A percentile compares a stretch with the other conserved stretches of the same genome.
phyloP scores from a whole-genome alignment of 2,888 invertebrate genomes.

The Athetis lepigone region DNA sequence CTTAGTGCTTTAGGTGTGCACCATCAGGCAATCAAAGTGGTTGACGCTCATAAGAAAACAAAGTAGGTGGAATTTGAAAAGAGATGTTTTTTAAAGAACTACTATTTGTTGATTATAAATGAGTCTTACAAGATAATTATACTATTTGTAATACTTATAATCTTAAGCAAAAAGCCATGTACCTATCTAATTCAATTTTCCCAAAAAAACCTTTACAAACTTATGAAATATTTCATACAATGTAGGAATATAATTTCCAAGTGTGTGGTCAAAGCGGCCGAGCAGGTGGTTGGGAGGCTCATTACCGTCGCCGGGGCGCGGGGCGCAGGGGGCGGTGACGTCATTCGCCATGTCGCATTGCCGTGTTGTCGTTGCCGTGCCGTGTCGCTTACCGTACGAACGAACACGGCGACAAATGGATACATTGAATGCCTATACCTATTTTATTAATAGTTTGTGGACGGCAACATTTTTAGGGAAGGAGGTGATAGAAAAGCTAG shows the following conservation, averaged over 20 bases:
- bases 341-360: constrained; percentile 81
- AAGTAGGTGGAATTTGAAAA: too few relatives aligned
- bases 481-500: neutral
- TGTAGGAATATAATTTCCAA: constrained; percentile 60
- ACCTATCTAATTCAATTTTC: too few relatives aligned
- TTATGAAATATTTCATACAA: constrained; percentile 48
- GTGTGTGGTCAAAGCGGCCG: constrained; percentile 69
- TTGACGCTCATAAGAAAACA: too few relatives aligned
- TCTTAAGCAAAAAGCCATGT: too few relatives aligned
- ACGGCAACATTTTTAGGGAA: too few relatives aligned
- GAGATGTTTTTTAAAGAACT: too few relatives aligned
- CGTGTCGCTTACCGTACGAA: constrained; percentile 35
- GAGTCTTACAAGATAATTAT: too few relatives aligned
- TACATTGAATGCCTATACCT: constrained; percentile 31
- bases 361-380: constrained; percentile 66
- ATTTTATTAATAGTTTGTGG: constrained; percentile 31
- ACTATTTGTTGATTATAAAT: too few relatives aligned
- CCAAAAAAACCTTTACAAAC: constrained; percentile 10
- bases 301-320: constrained; percentile 64
- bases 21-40: too few relatives aligned
- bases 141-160: too few relatives aligned
- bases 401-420: constrained; percentile 36
- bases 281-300: constrained; percentile 66
- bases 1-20: too few relatives aligned
- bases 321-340: constrained; percentile 69